Percentiles rank a stretch among this genome's conserved stretches.
Evolutionary conservation across 2,797 vertebrate species (phyloP).

Genomic region (Ambastaia sidthimunki): DNA sequence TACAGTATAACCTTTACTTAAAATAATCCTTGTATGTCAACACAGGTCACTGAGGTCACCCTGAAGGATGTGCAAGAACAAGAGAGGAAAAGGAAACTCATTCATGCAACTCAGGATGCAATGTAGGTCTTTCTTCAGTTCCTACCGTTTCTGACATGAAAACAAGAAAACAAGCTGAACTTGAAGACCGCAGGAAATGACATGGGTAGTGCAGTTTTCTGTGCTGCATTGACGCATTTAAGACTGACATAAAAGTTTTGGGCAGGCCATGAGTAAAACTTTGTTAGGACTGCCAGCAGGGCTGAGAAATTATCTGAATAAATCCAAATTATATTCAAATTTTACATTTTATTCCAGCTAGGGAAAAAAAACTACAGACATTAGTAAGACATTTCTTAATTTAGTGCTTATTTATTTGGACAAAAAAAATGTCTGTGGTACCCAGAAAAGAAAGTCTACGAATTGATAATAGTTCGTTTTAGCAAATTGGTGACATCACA

Average conservation of each 20-base stretch:
- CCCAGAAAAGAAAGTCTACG: too few relatives aligned
- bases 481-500: too few relatives aligned
- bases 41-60: not conserved
- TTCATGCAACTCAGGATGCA: not conserved
- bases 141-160: too few relatives aligned
- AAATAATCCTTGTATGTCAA: not conserved
- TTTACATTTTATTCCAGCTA: not conserved
- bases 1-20: not conserved
- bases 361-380: too few relatives aligned
- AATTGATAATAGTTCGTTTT: too few relatives aligned
- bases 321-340: not conserved
- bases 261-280: too few relatives aligned
- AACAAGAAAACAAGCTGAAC: not conserved
- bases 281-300: not conserved
- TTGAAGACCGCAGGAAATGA: not conserved
- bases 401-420: too few relatives aligned
- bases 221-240: too few relatives aligned
- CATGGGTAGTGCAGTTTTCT: too few relatives aligned
- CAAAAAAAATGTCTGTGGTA: too few relatives aligned
- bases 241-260: too few relatives aligned
- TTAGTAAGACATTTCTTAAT: too few relatives aligned
- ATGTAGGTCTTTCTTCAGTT: slow-evolving; percentile 14
- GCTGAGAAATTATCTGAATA: not conserved
- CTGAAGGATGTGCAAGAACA: not conserved
- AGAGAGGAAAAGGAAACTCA: slow-evolving; percentile 2